A percentile compares a stretch with the other conserved stretches of the same genome.
phyloP scores from a whole-genome alignment of 1,140 invertebrate genomes.

The Oreohelix idahoensis region DNA sequence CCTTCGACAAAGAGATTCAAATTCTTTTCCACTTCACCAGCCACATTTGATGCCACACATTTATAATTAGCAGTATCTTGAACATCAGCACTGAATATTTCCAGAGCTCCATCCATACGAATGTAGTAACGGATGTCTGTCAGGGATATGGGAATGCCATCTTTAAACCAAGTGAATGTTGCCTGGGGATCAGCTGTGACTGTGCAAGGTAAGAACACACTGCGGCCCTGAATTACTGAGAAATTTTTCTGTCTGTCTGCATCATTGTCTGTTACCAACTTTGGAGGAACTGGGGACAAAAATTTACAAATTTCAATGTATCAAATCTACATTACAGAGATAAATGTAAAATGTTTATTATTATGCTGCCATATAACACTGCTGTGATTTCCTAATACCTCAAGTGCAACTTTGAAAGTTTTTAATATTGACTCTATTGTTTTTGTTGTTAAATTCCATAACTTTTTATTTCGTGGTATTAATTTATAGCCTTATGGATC shows the following conservation, averaged over 20 bases:
- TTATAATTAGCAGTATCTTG: constrained; percentile 73
- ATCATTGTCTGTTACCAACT: constrained; percentile 78
- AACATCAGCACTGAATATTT: constrained; percentile 70
- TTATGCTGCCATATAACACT: no score
- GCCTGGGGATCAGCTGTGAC: constrained; percentile 72
- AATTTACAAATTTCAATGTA: not conserved
- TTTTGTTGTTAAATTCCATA: no score
- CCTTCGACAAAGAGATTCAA: constrained; percentile 64
- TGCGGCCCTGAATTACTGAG: constrained; percentile 75
- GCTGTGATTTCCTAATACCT: no score
- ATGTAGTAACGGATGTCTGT: constrained; percentile 69
- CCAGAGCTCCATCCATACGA: constrained; percentile 70
- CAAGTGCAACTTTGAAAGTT: no score
- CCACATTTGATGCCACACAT: constrained; percentile 74
- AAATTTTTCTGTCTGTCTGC: constrained; percentile 73
- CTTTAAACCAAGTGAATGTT: constrained; percentile 67
- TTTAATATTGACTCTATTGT: no score
- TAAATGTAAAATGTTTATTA: no score
- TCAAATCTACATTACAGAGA: no score
- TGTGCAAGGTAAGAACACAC: constrained; percentile 70
- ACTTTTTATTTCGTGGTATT: no score
- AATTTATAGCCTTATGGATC: no score
- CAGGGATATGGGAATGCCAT: constrained; percentile 69
- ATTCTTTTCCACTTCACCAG: constrained; percentile 71
- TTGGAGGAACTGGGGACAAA: constrained; percentile 67